Conservation (phyloP, 2,888 invertebrate genomes). For the Palloptera scutellata region DNA sequence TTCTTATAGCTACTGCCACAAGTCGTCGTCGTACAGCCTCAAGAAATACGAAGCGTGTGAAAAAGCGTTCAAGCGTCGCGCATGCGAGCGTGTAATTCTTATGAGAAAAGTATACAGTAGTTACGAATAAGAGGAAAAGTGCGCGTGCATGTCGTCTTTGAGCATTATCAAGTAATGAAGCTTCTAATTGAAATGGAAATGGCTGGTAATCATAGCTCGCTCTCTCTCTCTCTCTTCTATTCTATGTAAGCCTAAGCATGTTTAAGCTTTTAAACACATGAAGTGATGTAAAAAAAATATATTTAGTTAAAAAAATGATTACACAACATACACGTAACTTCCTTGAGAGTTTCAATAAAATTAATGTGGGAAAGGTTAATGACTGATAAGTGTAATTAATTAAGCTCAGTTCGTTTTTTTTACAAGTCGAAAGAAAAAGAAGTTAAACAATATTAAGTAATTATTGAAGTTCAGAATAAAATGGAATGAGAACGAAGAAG, state of each 20-base stretch:
- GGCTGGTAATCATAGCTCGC: slow-evolving; percentile 17
- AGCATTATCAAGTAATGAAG: slow-evolving; percentile 8
- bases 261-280: no score
- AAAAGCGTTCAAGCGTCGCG: slow-evolving; percentile 27
- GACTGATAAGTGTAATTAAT: slow-evolving; percentile 33
- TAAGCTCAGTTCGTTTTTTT: neutral
- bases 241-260: no score
- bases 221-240: no score
- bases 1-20: no score
- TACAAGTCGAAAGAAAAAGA: no score
- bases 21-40: neutral
- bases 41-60: slow-evolving; percentile 26
- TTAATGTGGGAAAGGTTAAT: slow-evolving; percentile 41
- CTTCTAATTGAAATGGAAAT: slow-evolving; percentile 49
- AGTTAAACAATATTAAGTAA: no score
- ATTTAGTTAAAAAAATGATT: no score
- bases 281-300: no score
- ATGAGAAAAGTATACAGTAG: slow-evolving; percentile 1
- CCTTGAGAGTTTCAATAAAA: slow-evolving; percentile 43
- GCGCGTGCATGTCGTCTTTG: slow-evolving; percentile 4
- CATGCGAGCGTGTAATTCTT: slow-evolving; percentile 16
- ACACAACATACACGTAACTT: slow-evolving; percentile 27
- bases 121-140: slow-evolving; percentile 9
- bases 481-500: no score
- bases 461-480: no score